Base-by-base conservation (phyloP, 2,888 invertebrate genomes). In the Dryobotodes eremita region DNA sequence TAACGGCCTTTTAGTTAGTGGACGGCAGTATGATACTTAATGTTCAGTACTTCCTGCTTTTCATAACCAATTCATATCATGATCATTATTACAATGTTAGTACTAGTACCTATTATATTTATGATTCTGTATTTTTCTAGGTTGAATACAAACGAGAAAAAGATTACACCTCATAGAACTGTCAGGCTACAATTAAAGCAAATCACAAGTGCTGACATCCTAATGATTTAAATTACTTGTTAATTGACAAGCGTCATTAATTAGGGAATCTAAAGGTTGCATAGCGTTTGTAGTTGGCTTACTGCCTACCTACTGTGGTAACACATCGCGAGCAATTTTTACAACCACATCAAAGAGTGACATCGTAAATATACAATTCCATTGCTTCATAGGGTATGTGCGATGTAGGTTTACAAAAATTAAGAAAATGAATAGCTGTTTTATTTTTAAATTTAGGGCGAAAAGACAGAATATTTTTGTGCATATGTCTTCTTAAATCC, bases 241-340 rank as follows among this genome's bases (percentile, higher is more conserved):
- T 86, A 85, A 86, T 86, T 76, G 84, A 85, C 87, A 64, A 70
- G 55, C 42, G 57, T 72, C 61, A 79, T 70, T 83, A 86, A 75
- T 79, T 83, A 71, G 62, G 50, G 68, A 65, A 84, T 84, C 23
- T 70, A 85, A 84, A 85, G 84, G 84, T 85, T 85, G 75, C 86
- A 82, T 82, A 62, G 57, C 84, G n/a, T 57, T 42, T 20, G 23
- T 20, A 59, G 48, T 86, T 85, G 84, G 84, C 84, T 64, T 26
- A 2, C 23, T 84, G 84, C 84, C 84, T 78, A 68, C 69, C 72
- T n/a, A 65, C 62, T 59, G 69, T 66, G 57, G 50, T 75, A 69
- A 74, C 86, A 84, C 79, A 53, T 79, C 79, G 86, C 75, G 17
- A 84, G 42, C 48, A 75, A 84, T 79, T 86, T 83, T 86, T 84